Conservation (phyloP, 2,797 vertebrate genomes). For the Botia kubotai region DNA sequence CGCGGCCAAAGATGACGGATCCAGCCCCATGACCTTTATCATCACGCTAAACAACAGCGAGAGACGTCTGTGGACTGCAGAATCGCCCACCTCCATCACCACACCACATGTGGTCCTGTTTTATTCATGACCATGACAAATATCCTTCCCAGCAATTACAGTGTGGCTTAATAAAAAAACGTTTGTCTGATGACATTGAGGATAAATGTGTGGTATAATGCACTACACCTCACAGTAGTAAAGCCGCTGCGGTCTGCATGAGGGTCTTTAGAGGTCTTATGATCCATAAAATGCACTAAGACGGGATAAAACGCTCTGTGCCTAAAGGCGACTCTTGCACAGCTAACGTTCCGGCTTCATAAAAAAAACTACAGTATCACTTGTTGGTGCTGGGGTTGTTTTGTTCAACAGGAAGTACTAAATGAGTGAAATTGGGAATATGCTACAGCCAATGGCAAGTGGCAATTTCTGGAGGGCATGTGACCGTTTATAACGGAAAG, state of each 20-base stretch:
- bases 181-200: conserved; percentile 34
- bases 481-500: not conserved
- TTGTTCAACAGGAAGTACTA: not conserved
- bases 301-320: not conserved
- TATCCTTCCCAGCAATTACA: conserved; percentile 49
- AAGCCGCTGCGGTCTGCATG: not conserved
- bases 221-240: conserved; percentile 30
- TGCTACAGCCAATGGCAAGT: not conserved
- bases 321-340: not conserved
- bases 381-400: not conserved
- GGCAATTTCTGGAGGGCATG: conserved; percentile 9
- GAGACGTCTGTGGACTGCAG: conserved; percentile 7
- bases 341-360: not conserved
- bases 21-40: conserved; percentile 45
- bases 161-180: conserved; percentile 34
- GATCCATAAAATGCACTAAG: not conserved
- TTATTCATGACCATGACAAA: conserved; percentile 56
- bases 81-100: conserved; percentile 12
- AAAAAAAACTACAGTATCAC: not conserved
- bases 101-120: conserved; percentile 50
- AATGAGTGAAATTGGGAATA: not conserved
- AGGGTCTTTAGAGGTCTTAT: conserved; percentile 12
- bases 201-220: conserved; percentile 23
- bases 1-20: conserved; percentile 34
- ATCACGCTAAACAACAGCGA: conserved; percentile 21